Percentiles rank a stretch among this genome's conserved stretches.
Conservation (phyloP, 2,797 vertebrate genomes). For the Characodon lateralis region DNA sequence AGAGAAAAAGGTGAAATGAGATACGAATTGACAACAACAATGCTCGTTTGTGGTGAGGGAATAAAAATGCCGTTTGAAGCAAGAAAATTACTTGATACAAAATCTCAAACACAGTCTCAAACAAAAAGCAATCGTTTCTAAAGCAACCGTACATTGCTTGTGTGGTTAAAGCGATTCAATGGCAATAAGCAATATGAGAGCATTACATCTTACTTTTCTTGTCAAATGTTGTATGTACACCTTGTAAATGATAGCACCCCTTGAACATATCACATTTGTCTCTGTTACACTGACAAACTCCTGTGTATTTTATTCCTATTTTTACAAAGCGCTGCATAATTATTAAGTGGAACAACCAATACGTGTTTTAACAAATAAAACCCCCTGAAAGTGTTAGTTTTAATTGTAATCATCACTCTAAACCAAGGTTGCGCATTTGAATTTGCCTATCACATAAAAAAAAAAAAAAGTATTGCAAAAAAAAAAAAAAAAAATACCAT, state of each 20-base stretch:
- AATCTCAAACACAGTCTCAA: conserved; percentile 6
- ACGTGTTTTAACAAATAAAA: neutral
- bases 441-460: neutral
- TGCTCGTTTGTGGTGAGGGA: neutral
- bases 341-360: neutral
- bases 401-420: no score
- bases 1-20: neutral
- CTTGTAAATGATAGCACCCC: neutral
- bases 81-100: neutral
- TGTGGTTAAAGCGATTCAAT: neutral
- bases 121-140: neutral
- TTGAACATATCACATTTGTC: neutral
- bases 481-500: no score
- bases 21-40: neutral
- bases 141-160: neutral
- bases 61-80: neutral
- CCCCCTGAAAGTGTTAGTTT: no score
- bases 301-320: neutral
- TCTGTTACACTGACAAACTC: neutral
- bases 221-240: neutral
- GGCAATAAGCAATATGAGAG: neutral
- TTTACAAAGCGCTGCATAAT: neutral
- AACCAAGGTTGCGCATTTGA: neutral
- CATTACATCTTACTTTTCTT: neutral
- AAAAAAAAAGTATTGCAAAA: no score